A percentile compares a stretch with the other conserved stretches of the same genome.
These are phyloP conservation scores for Chascanopsetta lugubris DNA, from an alignment of 2,113 vertebrate species.

Conservation along the genomic window DNA sequence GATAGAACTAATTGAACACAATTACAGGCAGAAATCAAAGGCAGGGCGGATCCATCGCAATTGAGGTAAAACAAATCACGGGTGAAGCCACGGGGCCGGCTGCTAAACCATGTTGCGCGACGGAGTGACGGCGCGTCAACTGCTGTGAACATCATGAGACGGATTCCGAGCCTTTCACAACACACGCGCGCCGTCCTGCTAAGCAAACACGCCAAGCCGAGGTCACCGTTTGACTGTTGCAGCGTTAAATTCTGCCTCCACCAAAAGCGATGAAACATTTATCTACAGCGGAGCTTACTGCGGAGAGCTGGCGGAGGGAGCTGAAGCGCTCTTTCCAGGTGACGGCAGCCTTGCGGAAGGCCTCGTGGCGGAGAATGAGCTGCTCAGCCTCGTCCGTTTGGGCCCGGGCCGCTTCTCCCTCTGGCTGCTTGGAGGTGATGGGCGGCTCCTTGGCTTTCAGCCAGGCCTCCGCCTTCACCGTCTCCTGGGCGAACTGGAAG, in stretches of 20 bases:
- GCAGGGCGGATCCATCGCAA: conserved; percentile 5
- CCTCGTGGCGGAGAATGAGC: conserved; percentile 93
- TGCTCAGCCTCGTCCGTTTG: conserved; percentile 91
- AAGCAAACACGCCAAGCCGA: conserved; percentile 48
- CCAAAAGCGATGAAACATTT: conserved; percentile 63
- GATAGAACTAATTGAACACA: conserved; percentile 9
- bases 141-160: conserved; percentile 44
- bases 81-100: conserved; percentile 12
- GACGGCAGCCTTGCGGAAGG: conserved; percentile 90
- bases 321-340: conserved; percentile 93
- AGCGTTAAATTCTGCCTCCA: conserved; percentile 57
- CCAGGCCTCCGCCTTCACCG: conserved; percentile 88
- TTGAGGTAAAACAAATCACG: background rate
- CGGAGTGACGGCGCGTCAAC: conserved; percentile 24
- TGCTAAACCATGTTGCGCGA: conserved; percentile 12
- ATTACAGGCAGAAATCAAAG: conserved; percentile 8
- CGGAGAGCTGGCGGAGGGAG: conserved; percentile 89
- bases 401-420: conserved; percentile 81
- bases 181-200: conserved; percentile 44
- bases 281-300: conserved; percentile 73
- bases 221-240: conserved; percentile 44
- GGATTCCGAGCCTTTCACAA: conserved; percentile 30
- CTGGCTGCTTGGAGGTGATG: conserved; percentile 71
- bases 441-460: conserved; percentile 89
- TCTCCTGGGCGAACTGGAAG: conserved; percentile 87